phyloP scores from a whole-genome alignment of 1,140 invertebrate genomes.

The Laodelphax striatellus region DNA sequence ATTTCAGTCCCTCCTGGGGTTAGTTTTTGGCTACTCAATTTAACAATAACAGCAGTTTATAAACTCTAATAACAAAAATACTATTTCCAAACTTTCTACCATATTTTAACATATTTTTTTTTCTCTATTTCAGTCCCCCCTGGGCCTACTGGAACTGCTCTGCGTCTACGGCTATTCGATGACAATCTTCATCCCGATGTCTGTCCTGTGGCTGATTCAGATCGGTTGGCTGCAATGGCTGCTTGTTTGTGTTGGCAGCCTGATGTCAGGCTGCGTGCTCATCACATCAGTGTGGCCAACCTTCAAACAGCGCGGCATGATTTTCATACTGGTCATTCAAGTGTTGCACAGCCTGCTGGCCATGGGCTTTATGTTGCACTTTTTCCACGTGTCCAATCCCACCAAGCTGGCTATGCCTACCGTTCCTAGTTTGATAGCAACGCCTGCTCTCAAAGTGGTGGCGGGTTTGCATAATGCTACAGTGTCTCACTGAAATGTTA shows the following conservation, averaged over 20 bases:
- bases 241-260: constrained; percentile 63
- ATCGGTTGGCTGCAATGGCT: constrained; percentile 77
- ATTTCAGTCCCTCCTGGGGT: too few relatives aligned
- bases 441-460: too few relatives aligned
- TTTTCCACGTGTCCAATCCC: constrained; percentile 34
- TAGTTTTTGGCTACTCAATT: too few relatives aligned
- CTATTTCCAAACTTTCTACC: too few relatives aligned
- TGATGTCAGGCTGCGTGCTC: constrained; percentile 75
- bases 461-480: too few relatives aligned
- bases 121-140: constrained; percentile 38
- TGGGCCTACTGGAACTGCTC: constrained; percentile 63
- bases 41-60: too few relatives aligned
- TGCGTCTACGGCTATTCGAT: constrained; percentile 94
- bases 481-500: too few relatives aligned
- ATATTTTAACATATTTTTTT: too few relatives aligned
- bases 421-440: too few relatives aligned
- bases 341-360: constrained; percentile 69
- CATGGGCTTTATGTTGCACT: constrained; percentile 72
- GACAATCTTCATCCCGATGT: constrained; percentile 85
- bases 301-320: constrained; percentile 46
- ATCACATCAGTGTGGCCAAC: constrained; percentile 69
- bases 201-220: constrained; percentile 85
- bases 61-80: too few relatives aligned
- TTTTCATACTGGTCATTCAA: constrained; percentile 55
- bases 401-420: too few relatives aligned